Base-by-base conservation (phyloP, 2,113 vertebrate genomes). In the Motacilla tschutschensis region DNA sequence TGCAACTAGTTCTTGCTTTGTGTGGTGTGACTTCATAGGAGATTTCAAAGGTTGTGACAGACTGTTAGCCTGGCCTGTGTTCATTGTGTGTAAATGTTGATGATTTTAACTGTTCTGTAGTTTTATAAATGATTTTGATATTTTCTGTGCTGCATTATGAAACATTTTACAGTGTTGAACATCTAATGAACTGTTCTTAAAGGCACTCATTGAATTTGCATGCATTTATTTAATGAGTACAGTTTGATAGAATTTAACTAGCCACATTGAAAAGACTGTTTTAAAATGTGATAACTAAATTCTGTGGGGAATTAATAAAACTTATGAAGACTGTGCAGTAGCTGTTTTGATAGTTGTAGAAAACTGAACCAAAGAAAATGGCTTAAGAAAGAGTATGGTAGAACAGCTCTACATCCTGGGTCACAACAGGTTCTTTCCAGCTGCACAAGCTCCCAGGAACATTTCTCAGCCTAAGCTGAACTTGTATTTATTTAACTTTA, bases 11-110 rank as follows among this genome's bases (percentile, higher is more conserved):
- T 92, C 72, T 79, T 90, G 67, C 60, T 35, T 70, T 73, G 88
- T 67, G 88, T 95, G 94, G 16, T 92, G 93, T 94, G 86, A 86
- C 79, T 77, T 86, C 31, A 5, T 59, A 57, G 63, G 63, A 55
- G 10, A 14, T 82, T 88, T 90, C 53, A 79, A 74, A 84, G 75
- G 38, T 57, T 79, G 8, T 66, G 63, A 70, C 25, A 59, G 74
- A 55, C 51, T 80, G 8, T 55, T 84, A 79, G 63, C 35, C 43
- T 81, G 51, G 29, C 55, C 29, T 4, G 1, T 72, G 53, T 67
- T 95, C 8, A 12, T 67, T 77, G 65, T 75, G 76, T 87, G 59
- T 85, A 81, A 80, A 71, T 89, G 67, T 83, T 65, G 20, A 63
- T 83, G 46, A 38, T 60, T 91, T 0, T 82, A 87, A 77, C n/a